Evolutionary conservation across 1,140 invertebrate genomes (phyloP).

Genomic region (Rhagoletis pomonella): DNA sequence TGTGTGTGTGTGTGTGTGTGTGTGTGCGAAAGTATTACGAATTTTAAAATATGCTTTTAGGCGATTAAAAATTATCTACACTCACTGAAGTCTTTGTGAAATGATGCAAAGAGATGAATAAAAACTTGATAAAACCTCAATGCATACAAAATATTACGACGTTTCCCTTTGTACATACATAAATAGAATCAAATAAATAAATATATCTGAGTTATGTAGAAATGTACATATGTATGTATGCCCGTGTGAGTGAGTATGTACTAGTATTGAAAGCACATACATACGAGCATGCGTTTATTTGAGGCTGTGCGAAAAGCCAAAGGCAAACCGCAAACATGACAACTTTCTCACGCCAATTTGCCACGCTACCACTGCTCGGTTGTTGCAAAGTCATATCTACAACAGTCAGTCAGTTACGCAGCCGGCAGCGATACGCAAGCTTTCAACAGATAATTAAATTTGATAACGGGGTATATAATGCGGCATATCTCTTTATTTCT

Average conservation of each 20-base stretch:
- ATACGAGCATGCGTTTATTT: background rate
- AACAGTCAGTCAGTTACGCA: background rate
- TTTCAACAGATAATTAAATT: constrained; percentile 31
- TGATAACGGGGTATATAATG: background rate
- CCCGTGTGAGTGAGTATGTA: background rate
- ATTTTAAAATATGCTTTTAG: constrained; percentile 13
- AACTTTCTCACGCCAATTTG: constrained; percentile 8
- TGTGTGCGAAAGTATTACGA: background rate
- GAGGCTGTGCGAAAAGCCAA: constrained; percentile 6
- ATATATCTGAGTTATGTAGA: background rate
- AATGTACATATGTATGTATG: background rate
- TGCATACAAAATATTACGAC: background rate
- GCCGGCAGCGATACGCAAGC: background rate
- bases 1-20: background rate
- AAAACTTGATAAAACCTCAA: background rate
- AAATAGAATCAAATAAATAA: background rate
- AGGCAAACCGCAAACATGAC: constrained; percentile 50
- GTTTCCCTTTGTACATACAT: background rate
- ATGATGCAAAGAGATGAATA: constrained; percentile 13
- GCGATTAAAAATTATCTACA: constrained; percentile 32
- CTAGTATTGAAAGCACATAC: background rate
- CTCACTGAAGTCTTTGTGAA: background rate
- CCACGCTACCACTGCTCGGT: background rate
- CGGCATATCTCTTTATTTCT: background rate
- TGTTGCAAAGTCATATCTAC: too few relatives aligned